A percentile compares a stretch with the other conserved stretches of the same genome.
Evolutionary conservation across 2,797 vertebrate genomes (phyloP).

Genomic region (Hipposideros larvatus): DNA sequence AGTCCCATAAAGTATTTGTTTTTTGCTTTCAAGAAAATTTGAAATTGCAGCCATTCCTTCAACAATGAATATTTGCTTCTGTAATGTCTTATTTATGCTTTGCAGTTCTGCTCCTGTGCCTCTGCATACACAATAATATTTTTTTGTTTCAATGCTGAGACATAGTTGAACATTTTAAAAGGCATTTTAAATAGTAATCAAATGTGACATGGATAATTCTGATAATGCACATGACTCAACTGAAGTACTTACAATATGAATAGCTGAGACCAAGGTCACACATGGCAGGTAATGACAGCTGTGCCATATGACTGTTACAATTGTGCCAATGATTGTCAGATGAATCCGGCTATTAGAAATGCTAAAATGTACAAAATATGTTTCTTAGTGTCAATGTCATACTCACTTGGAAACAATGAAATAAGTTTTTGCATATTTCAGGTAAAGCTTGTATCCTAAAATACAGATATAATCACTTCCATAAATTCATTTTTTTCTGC

Average conservation of each 20-base stretch:
- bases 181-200: constrained; percentile 64
- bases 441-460: not conserved
- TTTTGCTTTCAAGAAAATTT: constrained; percentile 49
- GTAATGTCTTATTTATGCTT: constrained; percentile 55
- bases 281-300: constrained; percentile 65
- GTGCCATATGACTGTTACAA: constrained; percentile 44
- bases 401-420: not conserved
- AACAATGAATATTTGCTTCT: constrained; percentile 14
- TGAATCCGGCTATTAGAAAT: not conserved
- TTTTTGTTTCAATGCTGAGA: constrained; percentile 53
- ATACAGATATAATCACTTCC: not conserved
- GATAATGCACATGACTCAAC: constrained; percentile 62
- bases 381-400: not conserved
- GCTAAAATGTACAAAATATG: not conserved
- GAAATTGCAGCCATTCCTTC: constrained; percentile 7
- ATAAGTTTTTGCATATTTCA: not conserved
- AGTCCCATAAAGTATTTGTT: not conserved
- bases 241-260: constrained; percentile 74
- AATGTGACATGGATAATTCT: constrained; percentile 58
- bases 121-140: constrained; percentile 35
- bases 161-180: constrained; percentile 59
- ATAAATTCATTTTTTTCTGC: not conserved
- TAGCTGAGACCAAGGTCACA: constrained; percentile 67
- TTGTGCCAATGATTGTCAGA: not conserved
- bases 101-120: not conserved